These are phyloP conservation scores for Pterois miles DNA, from an alignment of 2,797 vertebrate species.

Conservation along the genomic window DNA sequence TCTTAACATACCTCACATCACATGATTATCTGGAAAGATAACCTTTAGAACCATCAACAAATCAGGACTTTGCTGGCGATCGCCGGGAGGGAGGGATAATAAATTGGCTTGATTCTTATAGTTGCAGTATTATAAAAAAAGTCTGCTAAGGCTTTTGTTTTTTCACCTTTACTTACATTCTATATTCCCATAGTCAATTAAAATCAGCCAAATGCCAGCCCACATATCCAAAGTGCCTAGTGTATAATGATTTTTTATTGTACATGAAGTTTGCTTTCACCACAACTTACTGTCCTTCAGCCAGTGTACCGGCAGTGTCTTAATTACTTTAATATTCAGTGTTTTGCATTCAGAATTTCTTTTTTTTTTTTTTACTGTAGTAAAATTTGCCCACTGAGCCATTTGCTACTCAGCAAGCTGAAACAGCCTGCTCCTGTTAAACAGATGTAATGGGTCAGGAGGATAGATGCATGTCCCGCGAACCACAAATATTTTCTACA, in stretches of 20 bases:
- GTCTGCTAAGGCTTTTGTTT: too few relatives aligned
- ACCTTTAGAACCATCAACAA: too few relatives aligned
- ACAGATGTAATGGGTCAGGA: constrained; percentile 2
- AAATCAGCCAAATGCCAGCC: neutral
- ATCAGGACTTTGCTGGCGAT: too few relatives aligned
- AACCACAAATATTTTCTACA: neutral
- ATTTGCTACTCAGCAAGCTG: neutral
- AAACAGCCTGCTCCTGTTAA: neutral
- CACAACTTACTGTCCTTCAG: neutral
- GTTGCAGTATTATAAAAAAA: too few relatives aligned
- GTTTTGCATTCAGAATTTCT: neutral
- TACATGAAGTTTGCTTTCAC: neutral
- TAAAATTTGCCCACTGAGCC: neutral
- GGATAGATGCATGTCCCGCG: neutral
- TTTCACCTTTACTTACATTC: neutral
- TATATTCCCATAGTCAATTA: neutral
- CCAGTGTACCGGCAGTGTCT: neutral
- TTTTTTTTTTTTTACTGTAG: too few relatives aligned
- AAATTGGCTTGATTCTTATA: too few relatives aligned
- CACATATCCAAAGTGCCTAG: neutral
- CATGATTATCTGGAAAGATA: too few relatives aligned
- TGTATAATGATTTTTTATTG: neutral
- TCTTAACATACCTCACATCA: too few relatives aligned
- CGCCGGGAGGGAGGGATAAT: too few relatives aligned
- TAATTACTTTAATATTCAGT: neutral